Base-by-base conservation (phyloP, 2,797 vertebrate genomes). In the Lagodon rhomboides region DNA sequence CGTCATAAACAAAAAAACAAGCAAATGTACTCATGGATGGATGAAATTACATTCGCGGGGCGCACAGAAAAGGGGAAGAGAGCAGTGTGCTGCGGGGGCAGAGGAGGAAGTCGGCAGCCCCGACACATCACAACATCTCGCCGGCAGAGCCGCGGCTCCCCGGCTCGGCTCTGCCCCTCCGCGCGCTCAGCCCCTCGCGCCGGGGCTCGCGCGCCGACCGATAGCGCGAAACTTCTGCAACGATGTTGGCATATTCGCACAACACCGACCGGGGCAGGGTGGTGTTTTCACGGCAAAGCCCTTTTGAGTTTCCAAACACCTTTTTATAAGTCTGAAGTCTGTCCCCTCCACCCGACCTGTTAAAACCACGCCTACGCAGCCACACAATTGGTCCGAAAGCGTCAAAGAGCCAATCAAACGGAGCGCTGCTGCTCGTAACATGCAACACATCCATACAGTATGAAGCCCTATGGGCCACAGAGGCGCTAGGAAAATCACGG, bases 401-500 rank as follows among this genome's bases (percentile, higher is more conserved):
- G 98, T 99, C 97, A 99, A 99, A 97, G 97, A 97, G 96, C 98
- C 98, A 99, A 99, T 99, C 98, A 98, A 91, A 98, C 95, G 95
- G 93, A 95, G 96, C 96, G 95, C 95, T 94, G 95, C 96, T 88
- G 87, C 95, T 95, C 95, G 96, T 96, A 95, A 96, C 96, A 95
- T 90, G 95, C 95, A 94, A 97, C 97, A 96, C 96, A 96, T 97
- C 97, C 97, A 96, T 94, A 96, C 96, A 94, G 96, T 95, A 96
- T 94, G 96, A 96, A 96, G 96, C 96, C 91, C 94, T 91, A 94
- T 95, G 94, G 96, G 96, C 92, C 96, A 96, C 96, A 97, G 95
- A 97, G 96, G 97, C 97, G 95, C 95, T 95, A 96, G 96, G 96
- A 95, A 97, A 96, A 96, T 96, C 95, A 96, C 94, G 94, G 96